phyloP scores from a whole-genome alignment of 2,113 vertebrate genomes.

The Tor tambroides region DNA sequence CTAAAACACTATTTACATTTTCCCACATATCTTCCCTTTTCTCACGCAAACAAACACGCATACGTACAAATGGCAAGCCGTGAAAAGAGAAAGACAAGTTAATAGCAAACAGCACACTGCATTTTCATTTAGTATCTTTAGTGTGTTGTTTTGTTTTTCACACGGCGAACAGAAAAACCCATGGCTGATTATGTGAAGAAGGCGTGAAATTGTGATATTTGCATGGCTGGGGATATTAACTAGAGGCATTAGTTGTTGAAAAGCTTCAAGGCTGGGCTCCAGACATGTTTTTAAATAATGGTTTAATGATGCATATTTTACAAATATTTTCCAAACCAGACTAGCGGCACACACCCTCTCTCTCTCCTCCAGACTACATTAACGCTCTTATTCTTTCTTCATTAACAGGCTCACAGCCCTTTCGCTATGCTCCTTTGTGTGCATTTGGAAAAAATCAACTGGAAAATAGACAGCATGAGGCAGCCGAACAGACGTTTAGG shows the following conservation, averaged over 20 bases:
- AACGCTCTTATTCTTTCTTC: conserved; percentile 71
- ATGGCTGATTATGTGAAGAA: conserved; percentile 70
- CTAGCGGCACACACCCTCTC: conserved; percentile 41
- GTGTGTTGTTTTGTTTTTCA: conserved; percentile 61
- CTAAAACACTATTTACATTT: conserved; percentile 75
- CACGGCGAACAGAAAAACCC: conserved; percentile 71
- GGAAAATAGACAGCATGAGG: conserved; percentile 74
- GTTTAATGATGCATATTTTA: conserved; percentile 72
- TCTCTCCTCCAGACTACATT: conserved; percentile 68
- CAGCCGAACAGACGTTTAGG: conserved; percentile 49
- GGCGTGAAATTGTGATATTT: conserved; percentile 76
- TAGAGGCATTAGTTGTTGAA: conserved; percentile 66
- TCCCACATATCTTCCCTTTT: conserved; percentile 57
- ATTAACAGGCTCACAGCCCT: conserved; percentile 76
- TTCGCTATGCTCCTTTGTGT: conserved; percentile 71
- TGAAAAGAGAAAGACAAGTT: conserved; percentile 67
- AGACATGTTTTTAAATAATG: conserved; percentile 72
- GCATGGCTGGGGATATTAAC: conserved; percentile 69
- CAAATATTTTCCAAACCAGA: conserved; percentile 61
- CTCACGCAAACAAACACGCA: conserved; percentile 26
- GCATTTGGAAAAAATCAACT: conserved; percentile 75
- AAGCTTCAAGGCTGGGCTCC: conserved; percentile 60
- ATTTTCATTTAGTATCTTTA: conserved; percentile 74
- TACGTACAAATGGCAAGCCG: conserved; percentile 55
- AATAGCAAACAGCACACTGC: conserved; percentile 62